Conservation (phyloP, 2,113 vertebrate species). For the Pteropus alecto region DNA sequence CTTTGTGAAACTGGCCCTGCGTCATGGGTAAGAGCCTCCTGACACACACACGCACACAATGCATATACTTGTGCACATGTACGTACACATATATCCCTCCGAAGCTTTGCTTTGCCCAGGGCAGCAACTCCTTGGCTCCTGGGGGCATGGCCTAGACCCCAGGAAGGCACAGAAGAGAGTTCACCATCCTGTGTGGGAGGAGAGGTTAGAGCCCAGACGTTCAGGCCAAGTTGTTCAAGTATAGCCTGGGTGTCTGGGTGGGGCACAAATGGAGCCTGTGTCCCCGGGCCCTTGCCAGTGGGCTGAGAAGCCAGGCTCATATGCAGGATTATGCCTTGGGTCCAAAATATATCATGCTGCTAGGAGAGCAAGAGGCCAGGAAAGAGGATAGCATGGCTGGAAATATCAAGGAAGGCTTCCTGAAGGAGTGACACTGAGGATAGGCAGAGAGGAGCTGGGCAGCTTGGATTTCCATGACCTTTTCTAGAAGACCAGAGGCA, state of each 20-base stretch:
- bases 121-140: background rate
- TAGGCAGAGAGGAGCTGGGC: background rate
- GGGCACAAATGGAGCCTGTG: background rate
- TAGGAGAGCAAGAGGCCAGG: background rate
- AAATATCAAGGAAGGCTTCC: background rate
- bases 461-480: background rate
- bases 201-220: background rate
- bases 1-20: conserved; percentile 93
- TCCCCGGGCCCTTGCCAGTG: background rate
- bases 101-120: background rate
- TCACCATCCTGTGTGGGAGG: background rate
- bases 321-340: background rate
- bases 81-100: no score
- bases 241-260: background rate
- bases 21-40: conserved; percentile 88
- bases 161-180: background rate
- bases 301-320: background rate
- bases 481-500: background rate
- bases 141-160: background rate
- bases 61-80: accelerated
- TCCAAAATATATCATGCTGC: background rate
- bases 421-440: background rate
- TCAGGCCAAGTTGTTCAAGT: background rate
- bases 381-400: background rate
- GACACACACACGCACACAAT: accelerated